These are phyloP conservation scores for Phenganax subtilis DNA, from an alignment of 92 coral and sea anemone genomes.

Conservation along the genomic window DNA sequence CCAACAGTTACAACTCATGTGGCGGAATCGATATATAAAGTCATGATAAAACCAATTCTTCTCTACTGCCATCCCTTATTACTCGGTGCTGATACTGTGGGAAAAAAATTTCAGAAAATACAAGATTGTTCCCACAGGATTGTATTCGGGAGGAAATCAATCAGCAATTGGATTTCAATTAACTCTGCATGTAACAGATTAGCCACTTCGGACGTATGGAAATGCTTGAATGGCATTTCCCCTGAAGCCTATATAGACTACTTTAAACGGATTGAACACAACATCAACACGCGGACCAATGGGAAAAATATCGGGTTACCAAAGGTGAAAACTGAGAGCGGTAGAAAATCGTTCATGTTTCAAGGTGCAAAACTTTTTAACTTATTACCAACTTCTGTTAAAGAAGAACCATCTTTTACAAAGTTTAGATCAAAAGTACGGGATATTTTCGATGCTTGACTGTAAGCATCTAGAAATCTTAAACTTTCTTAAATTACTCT, in stretches of 20 bases:
- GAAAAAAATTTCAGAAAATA: conserved; percentile 25
- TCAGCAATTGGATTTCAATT: conserved; percentile 23
- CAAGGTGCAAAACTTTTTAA: conserved; percentile 4
- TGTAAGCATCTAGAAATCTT: no score
- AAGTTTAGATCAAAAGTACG: neutral
- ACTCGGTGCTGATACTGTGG: conserved; percentile 12
- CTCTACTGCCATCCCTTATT: conserved; percentile 17
- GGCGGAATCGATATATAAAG: conserved; percentile 2
- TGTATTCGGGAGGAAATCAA: conserved; percentile 19
- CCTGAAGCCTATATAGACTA: neutral
- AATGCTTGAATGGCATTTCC: conserved; percentile 14
- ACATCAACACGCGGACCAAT: conserved; percentile 12
- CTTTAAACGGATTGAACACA: conserved; percentile 17
- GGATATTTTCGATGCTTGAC: neutral
- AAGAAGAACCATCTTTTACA: neutral
- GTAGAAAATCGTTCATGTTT: conserved; percentile 5
- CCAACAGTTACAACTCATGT: conserved; percentile 23
- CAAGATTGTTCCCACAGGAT: conserved; percentile 12
- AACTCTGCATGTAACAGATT: conserved; percentile 16
- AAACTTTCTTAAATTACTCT: neutral
- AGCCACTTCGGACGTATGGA: conserved; percentile 28
- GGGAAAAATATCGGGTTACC: neutral
- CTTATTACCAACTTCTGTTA: neutral
- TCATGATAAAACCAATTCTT: conserved; percentile 22
- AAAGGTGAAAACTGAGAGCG: neutral